Percentiles rank a stretch among this genome's conserved stretches.
Conservation (phyloP, 1,140 invertebrate genomes). For the Pomphorhynchus laevis region DNA sequence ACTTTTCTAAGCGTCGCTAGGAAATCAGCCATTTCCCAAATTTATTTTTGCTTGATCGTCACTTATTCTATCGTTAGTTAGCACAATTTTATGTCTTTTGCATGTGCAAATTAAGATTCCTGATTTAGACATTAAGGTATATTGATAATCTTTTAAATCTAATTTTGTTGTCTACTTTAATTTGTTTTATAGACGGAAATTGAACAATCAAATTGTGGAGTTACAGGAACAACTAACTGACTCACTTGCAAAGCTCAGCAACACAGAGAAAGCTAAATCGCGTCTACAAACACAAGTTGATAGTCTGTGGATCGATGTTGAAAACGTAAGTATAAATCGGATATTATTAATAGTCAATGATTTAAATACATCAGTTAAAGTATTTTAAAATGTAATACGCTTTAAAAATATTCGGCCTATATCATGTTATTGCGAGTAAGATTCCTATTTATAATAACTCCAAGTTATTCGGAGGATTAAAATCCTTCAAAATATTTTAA, state of each 20-base stretch:
- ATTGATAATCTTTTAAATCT: background rate
- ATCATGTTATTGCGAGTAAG: no score
- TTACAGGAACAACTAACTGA: slow-evolving; percentile 6
- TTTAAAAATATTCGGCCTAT: no score
- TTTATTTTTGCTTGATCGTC: no score
- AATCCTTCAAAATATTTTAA: no score
- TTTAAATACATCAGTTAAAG: no score
- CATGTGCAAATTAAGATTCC: background rate
- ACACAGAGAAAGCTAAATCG: slow-evolving; percentile 7
- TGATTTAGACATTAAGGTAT: background rate
- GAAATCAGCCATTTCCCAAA: no score
- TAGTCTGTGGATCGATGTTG: slow-evolving; percentile 2
- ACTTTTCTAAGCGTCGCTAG: no score
- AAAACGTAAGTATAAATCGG: slow-evolving; percentile 4
- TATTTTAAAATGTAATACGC: no score
- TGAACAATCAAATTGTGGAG: slow-evolving; percentile 6
- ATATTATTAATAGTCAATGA: no score
- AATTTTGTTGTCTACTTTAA: background rate
- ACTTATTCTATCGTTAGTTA: background rate
- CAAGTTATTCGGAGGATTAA: no score
- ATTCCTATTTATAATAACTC: no score
- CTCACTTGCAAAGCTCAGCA: slow-evolving; percentile 1
- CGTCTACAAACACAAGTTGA: slow-evolving; percentile 8
- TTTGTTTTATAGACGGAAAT: slow-evolving; percentile 3
- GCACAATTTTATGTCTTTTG: background rate